phyloP scores from a whole-genome alignment of 2,797 vertebrate genomes.

The Hippoglossus hippoglossus region DNA sequence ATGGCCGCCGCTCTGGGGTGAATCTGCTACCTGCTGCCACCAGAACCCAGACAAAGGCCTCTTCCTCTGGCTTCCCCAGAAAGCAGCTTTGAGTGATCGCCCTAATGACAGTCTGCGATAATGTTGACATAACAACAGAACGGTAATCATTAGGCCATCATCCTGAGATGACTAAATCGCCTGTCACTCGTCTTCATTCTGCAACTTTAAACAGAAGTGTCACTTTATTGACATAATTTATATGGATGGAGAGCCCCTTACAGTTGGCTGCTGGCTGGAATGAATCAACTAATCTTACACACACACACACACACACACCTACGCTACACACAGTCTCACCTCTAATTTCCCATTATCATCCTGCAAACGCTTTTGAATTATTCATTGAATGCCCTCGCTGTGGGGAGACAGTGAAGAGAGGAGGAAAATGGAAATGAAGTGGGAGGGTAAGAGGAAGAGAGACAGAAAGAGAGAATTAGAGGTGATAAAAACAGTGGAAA shows the following conservation, averaged over 20 bases:
- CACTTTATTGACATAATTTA: slow-evolving; percentile 77
- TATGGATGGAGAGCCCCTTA: slow-evolving; percentile 73
- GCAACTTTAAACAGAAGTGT: slow-evolving; percentile 70
- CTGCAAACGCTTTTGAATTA: slow-evolving; percentile 68
- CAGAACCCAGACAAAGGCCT: slow-evolving; percentile 1
- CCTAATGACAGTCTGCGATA: slow-evolving; percentile 48
- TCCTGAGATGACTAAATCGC: slow-evolving; percentile 50
- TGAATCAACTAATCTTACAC: slow-evolving; percentile 59
- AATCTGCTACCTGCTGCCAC: neutral
- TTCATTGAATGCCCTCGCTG: slow-evolving; percentile 64
- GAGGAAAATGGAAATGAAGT: slow-evolving; percentile 56
- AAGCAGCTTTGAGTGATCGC: slow-evolving; percentile 49
- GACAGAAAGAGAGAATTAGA: slow-evolving; percentile 23
- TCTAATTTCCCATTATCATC: slow-evolving; percentile 79
- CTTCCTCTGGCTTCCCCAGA: slow-evolving; percentile 9
- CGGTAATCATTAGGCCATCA: slow-evolving; percentile 64
- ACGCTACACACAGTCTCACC: slow-evolving; percentile 61
- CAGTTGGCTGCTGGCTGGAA: slow-evolving; percentile 66
- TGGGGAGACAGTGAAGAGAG: slow-evolving; percentile 48
- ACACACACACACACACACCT: slow-evolving; percentile 34
- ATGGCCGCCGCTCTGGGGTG: too few species aligned
- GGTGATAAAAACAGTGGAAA: slow-evolving; percentile 39
- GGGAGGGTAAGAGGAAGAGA: slow-evolving; percentile 28
- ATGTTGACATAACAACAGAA: slow-evolving; percentile 68
- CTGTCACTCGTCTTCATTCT: slow-evolving; percentile 55